These are phyloP conservation scores for Caenorhabditis drosophilae DNA, from an alignment of 2,888 invertebrate genomes.

Conservation along the genomic window DNA sequence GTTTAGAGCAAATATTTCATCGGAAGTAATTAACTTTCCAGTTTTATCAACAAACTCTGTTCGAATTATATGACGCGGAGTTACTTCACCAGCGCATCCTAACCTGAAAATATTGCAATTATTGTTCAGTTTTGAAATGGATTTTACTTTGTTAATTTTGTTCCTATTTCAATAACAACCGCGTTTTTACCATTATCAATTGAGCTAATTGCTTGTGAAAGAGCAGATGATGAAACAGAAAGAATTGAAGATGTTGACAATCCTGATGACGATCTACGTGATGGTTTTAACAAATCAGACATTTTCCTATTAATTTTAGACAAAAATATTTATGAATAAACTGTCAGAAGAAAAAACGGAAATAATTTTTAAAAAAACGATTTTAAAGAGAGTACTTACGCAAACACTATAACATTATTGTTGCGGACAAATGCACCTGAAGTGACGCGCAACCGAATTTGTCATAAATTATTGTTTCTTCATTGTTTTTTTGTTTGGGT, in stretches of 20 bases:
- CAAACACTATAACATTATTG: slow-evolving; percentile 13
- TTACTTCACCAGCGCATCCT: slow-evolving; percentile 60
- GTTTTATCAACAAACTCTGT: slow-evolving; percentile 39
- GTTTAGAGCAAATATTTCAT: slow-evolving; percentile 30
- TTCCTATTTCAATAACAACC: slow-evolving; percentile 64
- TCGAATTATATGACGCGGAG: slow-evolving; percentile 51
- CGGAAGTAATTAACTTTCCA: slow-evolving; percentile 8
- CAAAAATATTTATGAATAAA: no score
- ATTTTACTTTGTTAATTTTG: slow-evolving; percentile 55
- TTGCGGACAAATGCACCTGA: slow-evolving; percentile 6
- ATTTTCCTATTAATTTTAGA: no score
- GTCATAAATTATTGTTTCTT: slow-evolving; percentile 28
- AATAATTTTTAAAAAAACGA: no score
- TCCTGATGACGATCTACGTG: slow-evolving; percentile 28
- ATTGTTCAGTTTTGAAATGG: neutral
- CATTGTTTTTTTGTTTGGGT: slow-evolving; percentile 9
- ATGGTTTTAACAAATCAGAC: slow-evolving; percentile 24
- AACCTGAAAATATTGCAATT: slow-evolving; percentile 21
- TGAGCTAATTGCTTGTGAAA: slow-evolving; percentile 43
- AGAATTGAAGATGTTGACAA: slow-evolving; percentile 29
- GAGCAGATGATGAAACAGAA: slow-evolving; percentile 35
- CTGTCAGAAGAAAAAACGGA: no score
- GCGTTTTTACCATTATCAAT: slow-evolving; percentile 50
- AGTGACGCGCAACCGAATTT: slow-evolving; percentile 16
- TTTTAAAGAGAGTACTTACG: no score